Base-by-base conservation (phyloP, 2,797 vertebrate species). In the Enoplosus armatus region DNA sequence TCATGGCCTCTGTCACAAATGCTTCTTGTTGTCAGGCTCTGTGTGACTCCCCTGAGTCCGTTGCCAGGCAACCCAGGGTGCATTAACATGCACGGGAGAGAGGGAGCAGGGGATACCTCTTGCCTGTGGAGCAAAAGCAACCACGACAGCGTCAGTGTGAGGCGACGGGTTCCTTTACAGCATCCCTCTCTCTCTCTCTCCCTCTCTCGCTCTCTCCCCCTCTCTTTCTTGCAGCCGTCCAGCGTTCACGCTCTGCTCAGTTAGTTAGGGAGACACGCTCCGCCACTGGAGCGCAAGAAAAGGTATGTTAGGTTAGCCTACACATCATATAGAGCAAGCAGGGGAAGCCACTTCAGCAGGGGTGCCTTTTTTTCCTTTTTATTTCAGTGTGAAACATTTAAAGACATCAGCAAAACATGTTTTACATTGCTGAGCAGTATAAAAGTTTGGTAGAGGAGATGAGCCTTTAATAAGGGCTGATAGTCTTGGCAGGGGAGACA, bases 31-130 rank as follows among this genome's bases (percentile, higher is more conserved):
- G 45, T 90, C 87, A 91, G 90, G 90, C 72, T 43, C 82, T 78
- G 83, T 94, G 93, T 94, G 94, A 93, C 94, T 96, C 96, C 95
- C 93, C 90, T 81, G 95, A 94, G 95, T 93, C 87, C 94, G 96
- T 97, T 97, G 95, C 96, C 90, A 93, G 94, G 96, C 96, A 97
- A 97, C 96, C 90, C 3, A 77, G 79, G 93, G 95, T 95, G 92
- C 95, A 96, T 96, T 97, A 96, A 96, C 95, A 96, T 96, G 95
- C 92, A 89, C 86, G 87, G 89, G 90, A 93, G 93, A 94, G 93
- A 94, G 93, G 93, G 94, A 91, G 85, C 75, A 93, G 94, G 96
- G 96, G 93, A 95, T 93, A 94, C 94, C 95, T 93, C 88, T 87
- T 82, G 89, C 87, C 85, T 90, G 90, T 87, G 89, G 90, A 95